Conservation (phyloP, 1,140 invertebrate genomes). For the Drosophila athabasca region DNA sequence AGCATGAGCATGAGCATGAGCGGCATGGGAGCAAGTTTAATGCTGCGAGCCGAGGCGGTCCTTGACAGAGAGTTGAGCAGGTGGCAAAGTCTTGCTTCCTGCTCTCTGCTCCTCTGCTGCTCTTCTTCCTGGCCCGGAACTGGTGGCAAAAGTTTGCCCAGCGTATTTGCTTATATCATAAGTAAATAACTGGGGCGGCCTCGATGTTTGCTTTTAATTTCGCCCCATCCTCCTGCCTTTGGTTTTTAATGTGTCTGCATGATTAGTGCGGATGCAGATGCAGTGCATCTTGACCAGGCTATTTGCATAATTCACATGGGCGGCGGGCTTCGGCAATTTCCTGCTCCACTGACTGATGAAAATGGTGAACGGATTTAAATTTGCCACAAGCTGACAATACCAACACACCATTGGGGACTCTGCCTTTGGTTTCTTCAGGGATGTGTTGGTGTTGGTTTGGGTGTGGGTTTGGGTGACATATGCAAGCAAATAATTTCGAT, state of each 20-base stretch:
- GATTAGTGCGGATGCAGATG: constrained; percentile 44
- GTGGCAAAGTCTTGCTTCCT: not conserved
- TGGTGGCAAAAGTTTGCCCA: constrained; percentile 40
- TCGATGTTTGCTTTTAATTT: constrained; percentile 75
- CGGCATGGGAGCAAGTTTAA: constrained; percentile 40
- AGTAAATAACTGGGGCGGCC: constrained; percentile 59
- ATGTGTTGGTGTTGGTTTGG: too few relatives aligned
- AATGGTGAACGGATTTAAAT: constrained; percentile 56
- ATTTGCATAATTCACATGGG: constrained; percentile 50
- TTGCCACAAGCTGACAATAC: constrained; percentile 42
- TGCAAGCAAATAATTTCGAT: constrained; percentile 65
- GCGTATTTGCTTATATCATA: constrained; percentile 68
- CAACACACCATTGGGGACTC: constrained; percentile 12
- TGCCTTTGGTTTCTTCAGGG: constrained; percentile 28
- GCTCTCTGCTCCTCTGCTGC: not conserved
- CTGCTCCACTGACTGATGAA: constrained; percentile 68
- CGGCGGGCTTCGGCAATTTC: constrained; percentile 56
- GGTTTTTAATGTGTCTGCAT: constrained; percentile 34
- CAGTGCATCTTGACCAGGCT: constrained; percentile 26
- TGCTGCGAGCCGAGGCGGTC: constrained; percentile 37
- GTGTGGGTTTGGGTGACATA: constrained; percentile 16
- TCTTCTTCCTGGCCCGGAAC: constrained; percentile 5
- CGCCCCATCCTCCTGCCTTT: constrained; percentile 44
- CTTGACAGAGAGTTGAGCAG: constrained; percentile 16
- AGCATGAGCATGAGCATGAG: not conserved